phyloP scores from a whole-genome alignment of 2,888 invertebrate genomes.

The Hirtodrosophila trivittata region DNA sequence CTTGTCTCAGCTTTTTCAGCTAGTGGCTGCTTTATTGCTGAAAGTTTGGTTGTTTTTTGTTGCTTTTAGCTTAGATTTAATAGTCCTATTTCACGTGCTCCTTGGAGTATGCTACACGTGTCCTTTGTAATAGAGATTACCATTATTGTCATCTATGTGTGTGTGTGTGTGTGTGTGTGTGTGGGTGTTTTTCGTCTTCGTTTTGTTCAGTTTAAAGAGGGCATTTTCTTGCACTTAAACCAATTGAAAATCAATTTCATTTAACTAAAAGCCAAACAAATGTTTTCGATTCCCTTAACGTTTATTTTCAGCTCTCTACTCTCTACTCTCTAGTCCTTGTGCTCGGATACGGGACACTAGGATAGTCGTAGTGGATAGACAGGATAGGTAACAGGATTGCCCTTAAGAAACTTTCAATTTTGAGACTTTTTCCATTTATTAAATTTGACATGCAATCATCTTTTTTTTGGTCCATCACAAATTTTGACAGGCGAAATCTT shows the following conservation, averaged over 20 bases:
- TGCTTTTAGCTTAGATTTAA: constrained; percentile 8
- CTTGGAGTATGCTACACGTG: constrained; percentile 23
- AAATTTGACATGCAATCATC: constrained; percentile 67
- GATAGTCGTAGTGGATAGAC: constrained; percentile 1
- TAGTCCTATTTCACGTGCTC: constrained; percentile 34
- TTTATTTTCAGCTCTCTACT: constrained; percentile 37
- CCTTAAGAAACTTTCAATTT: constrained; percentile 32
- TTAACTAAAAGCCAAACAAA: constrained; percentile 72
- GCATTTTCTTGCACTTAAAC: constrained; percentile 59
- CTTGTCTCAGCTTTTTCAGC: too few relatives aligned
- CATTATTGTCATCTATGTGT: not conserved
- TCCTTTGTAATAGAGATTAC: not conserved
- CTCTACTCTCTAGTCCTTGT: not conserved
- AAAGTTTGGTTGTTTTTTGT: constrained; percentile 4
- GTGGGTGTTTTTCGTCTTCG: constrained; percentile 1
- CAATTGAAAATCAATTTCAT: constrained; percentile 74
- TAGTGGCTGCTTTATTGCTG: too few relatives aligned
- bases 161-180: constrained; percentile 3
- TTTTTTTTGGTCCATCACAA: constrained; percentile 19
- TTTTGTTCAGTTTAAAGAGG: constrained; percentile 12
- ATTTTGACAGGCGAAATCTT: constrained; percentile 43
- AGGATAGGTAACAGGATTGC: not conserved
- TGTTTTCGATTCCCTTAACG: constrained; percentile 43
- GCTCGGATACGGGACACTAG: too few relatives aligned
- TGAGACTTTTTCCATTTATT: constrained; percentile 51